Conservation (phyloP, 2,113 vertebrate genomes). For the Psophia crepitans region DNA sequence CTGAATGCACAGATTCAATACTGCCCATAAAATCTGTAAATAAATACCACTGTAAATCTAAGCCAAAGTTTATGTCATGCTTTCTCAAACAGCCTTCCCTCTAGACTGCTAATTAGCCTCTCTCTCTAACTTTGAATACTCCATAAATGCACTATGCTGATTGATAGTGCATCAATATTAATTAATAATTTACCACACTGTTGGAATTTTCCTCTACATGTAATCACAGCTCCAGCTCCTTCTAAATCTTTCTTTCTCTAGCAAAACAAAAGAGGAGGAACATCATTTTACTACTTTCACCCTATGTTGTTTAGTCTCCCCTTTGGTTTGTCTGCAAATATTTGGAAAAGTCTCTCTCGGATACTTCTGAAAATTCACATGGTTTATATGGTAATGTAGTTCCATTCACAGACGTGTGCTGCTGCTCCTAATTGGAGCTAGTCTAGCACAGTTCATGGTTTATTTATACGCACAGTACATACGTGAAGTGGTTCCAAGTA, state of each 20-base stretch:
- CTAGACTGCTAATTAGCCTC: conserved; percentile 45
- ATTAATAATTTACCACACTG: conserved; percentile 72
- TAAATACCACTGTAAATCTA: neutral
- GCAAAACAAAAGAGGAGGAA: neutral
- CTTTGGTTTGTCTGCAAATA: neutral
- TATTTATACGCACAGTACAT: neutral
- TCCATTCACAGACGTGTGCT: neutral
- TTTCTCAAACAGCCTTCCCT: conserved; percentile 22
- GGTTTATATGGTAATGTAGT: neutral
- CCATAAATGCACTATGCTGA: conserved; percentile 57
- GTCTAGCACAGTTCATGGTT: neutral
- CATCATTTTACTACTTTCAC: neutral
- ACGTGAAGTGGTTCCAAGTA: neutral
- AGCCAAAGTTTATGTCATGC: neutral
- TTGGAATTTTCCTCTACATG: conserved; percentile 55
- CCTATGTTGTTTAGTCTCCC: neutral
- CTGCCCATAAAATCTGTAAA: neutral
- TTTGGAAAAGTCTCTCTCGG: neutral
- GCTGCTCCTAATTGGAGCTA: neutral
- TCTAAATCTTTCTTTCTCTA: neutral
- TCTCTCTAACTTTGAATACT: conserved; percentile 46
- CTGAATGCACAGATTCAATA: neutral
- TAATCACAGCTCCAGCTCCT: conserved; percentile 63
- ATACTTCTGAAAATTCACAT: neutral
- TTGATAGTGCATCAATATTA: conserved; percentile 63